Evolutionary conservation across 2,888 invertebrate species (phyloP), one percentile per base, ranked within the genome.

Genomic region (Eurois occulta): DNA sequence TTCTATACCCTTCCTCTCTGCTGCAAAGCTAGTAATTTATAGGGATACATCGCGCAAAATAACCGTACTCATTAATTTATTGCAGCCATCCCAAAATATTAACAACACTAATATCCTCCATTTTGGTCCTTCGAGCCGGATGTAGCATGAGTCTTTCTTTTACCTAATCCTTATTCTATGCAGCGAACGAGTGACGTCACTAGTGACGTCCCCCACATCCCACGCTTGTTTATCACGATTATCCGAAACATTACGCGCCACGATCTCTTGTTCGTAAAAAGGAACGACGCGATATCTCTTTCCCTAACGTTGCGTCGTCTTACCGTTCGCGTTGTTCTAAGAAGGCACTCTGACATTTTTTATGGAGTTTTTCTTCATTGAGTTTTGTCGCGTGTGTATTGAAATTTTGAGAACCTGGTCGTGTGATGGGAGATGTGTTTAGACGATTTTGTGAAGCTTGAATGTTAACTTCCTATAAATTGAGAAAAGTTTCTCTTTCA

Each of bases 201-300:
- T 0, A 24, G 35, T 77, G 86, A 84, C 72, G 82, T 84, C 41
- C 43, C 55, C 72, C 75, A 76, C 77, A 78, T 81, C 80, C 81
- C 72, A 68, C 76, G 85, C 80, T 86, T 88, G 86, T 84, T 85
- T 87, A 90, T 85, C 88, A 87, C 81, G 87, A 89, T 86, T 87
- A 86, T 83, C 82, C 87, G 70, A 68, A 76, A 85, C 86, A 88
- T 89, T 89, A 89, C 89, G 82, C 78, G 78, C 77, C 73, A 85
- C 83, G 86, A 86, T 86, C 87, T 81, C 90, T 80, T 85, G 82
- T 87, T 81, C 89, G 89, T 90, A 87, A 90, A 88, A 89, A 72
- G 75, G 78, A 89, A 90, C 64, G 90, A 85, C 77, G 87, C 78
- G 84, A 89, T 89, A 87, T 89, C 88, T 88, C 83, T 90, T 85